These are phyloP conservation scores for Corythoichthys intestinalis DNA, from an alignment of 2,113 vertebrate species.

Conservation along the genomic window DNA sequence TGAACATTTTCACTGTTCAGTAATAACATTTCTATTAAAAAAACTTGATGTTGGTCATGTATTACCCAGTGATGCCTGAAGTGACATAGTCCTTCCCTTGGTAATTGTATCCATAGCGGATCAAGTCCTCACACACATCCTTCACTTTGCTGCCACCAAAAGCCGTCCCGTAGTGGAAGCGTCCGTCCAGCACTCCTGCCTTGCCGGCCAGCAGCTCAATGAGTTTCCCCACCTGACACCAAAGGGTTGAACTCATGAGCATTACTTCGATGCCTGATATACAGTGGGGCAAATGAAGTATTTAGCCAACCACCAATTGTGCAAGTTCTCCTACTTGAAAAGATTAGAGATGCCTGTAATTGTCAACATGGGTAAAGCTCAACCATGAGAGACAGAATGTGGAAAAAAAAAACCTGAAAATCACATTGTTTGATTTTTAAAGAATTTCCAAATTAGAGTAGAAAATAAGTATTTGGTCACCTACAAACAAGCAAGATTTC, in stretches of 20 bases:
- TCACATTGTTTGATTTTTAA: no score
- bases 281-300: no score
- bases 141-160: conserved; percentile 98
- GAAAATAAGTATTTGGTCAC: no score
- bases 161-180: conserved; percentile 95
- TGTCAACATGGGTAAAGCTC: no score
- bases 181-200: conserved; percentile 88
- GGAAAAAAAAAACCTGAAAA: no score
- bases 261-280: conserved; percentile 5
- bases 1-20: background rate
- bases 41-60: background rate
- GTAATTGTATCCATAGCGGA: conserved; percentile 96
- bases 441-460: no score
- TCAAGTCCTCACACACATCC: conserved; percentile 96
- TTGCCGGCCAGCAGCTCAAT: conserved; percentile 96
- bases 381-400: no score
- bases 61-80: conserved; percentile 96
- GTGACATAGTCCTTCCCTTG: conserved; percentile 97
- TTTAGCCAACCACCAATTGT: background rate
- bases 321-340: no score
- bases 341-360: no score
- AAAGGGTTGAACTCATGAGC: background rate
- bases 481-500: no score
- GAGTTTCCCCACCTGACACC: conserved; percentile 87
- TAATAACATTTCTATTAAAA: background rate